Percentiles rank a stretch among this genome's conserved stretches.
phyloP scores from a whole-genome alignment of 2,797 vertebrate species.

The Acipenser oxyrinchus region DNA sequence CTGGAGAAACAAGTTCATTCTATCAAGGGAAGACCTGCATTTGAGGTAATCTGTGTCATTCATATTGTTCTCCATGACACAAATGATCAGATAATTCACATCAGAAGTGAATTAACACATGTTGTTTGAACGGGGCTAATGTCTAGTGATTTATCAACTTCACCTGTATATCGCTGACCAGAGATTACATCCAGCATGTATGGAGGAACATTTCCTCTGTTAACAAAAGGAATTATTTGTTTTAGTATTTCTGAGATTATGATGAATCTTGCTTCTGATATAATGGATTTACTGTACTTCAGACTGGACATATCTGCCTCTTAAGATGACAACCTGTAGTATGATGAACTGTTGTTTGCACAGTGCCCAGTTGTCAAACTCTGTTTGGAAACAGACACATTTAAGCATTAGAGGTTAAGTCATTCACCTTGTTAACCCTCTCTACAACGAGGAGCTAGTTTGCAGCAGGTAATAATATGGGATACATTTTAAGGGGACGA shows the following conservation, averaged over 20 bases:
- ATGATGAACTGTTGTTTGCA: too few relatives aligned
- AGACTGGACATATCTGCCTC: too few relatives aligned
- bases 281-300: too few relatives aligned
- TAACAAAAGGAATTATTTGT: background rate
- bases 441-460: too few relatives aligned
- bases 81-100: conserved; percentile 69
- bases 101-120: conserved; percentile 68
- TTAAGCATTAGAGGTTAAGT: too few relatives aligned
- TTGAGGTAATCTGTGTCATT: conserved; percentile 61
- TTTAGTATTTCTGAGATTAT: background rate
- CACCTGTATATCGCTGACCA: conserved; percentile 55
- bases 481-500: too few relatives aligned
- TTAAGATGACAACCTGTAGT: too few relatives aligned
- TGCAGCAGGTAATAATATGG: too few relatives aligned
- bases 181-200: conserved; percentile 24
- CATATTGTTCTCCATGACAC: conserved; percentile 61
- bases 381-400: too few relatives aligned
- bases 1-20: conserved; percentile 39
- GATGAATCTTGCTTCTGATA: too few relatives aligned
- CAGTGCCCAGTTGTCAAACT: too few relatives aligned
- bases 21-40: conserved; percentile 50
- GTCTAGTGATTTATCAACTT: conserved; percentile 66
- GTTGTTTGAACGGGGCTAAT: conserved; percentile 67
- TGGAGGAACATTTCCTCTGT: background rate
- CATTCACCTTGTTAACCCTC: too few relatives aligned